These are phyloP conservation scores for Aegotheles bennettii DNA, from an alignment of 2,113 vertebrate species.

Conservation along the genomic window DNA sequence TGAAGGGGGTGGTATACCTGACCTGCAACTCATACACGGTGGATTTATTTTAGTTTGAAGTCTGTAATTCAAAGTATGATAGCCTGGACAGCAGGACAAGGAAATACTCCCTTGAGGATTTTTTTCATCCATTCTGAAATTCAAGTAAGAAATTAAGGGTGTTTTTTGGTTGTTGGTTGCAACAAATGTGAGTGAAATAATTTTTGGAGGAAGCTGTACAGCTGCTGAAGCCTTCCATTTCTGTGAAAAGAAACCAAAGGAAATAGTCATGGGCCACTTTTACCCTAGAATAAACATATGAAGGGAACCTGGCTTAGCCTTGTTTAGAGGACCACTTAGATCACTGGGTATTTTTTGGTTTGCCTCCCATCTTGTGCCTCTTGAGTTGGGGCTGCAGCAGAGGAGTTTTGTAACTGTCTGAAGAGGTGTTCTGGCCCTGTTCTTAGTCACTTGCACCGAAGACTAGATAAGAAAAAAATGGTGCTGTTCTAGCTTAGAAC, in stretches of 20 bases:
- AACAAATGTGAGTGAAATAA: accelerated
- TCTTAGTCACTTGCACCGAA: background rate
- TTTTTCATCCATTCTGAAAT: background rate
- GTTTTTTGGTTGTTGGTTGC: background rate
- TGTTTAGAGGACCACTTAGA: background rate
- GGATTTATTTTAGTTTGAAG: background rate
- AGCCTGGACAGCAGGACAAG: background rate
- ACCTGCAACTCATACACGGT: background rate
- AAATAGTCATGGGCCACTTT: background rate
- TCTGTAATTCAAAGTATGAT: background rate
- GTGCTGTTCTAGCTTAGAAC: background rate
- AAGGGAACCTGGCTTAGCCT: background rate
- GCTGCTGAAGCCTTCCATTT: background rate
- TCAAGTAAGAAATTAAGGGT: background rate
- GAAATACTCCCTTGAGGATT: background rate
- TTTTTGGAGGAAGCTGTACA: background rate
- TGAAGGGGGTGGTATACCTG: background rate
- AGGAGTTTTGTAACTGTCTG: background rate
- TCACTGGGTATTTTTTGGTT: background rate
- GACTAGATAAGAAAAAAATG: background rate
- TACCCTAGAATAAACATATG: background rate
- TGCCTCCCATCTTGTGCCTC: accelerated
- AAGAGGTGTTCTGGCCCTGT: background rate
- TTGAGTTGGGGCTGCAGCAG: background rate
- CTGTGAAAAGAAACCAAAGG: background rate